Evolutionary conservation across 2,888 invertebrate species (phyloP), one percentile per base, ranked within the genome.

Genomic region (Odiellus spinosus): DNA sequence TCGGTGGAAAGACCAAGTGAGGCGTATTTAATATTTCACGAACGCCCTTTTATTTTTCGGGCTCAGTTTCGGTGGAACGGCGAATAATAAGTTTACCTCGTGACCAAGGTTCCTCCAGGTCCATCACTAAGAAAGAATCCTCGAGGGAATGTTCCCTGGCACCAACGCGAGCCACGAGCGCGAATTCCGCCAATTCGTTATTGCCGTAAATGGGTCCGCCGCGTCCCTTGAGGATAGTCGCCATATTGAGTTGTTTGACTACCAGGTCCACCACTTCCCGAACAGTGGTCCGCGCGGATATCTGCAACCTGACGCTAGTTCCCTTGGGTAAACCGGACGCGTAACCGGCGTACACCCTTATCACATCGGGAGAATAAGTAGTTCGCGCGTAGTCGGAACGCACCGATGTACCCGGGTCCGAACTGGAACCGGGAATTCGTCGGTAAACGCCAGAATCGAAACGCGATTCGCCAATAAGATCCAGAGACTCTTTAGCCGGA

Each of bases 191-290:
- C 50, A 88, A 69, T 64, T 83, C 80, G 15, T 65, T 86, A 2
- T 80, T 76, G 0, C 80, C 77, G 54, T 69, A 69, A 38, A 87
- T 80, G 0, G 90, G 90, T 0, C 84, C 85, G 38, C 80, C 76
- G 63, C 82, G 82, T 2, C 40, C 81, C 65, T 86, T 88, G 17
- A 86, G 69, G 15, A 83, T 77, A 45, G 85, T 84, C 12, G 88
- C 87, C 80, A 87, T 85, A 64, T 93, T 93, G 39, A 96, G 73
- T 66, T 96, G 93, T 63, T 88, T 85, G 45, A 96, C 86, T 18
- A 96, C 91, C 52, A 95, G 73, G 67, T 90, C 85, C 52, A 96
- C 86, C 45, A 96, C 90, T 68, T 96, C 95, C 14, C 88, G 74
- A 0, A 93, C 87, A 0, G 91, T 86, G 1, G 96, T 96, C 57